These are phyloP conservation scores for Armadillidium nasatum DNA, from an alignment of 1,140 invertebrate species.

Conservation along the genomic window DNA sequence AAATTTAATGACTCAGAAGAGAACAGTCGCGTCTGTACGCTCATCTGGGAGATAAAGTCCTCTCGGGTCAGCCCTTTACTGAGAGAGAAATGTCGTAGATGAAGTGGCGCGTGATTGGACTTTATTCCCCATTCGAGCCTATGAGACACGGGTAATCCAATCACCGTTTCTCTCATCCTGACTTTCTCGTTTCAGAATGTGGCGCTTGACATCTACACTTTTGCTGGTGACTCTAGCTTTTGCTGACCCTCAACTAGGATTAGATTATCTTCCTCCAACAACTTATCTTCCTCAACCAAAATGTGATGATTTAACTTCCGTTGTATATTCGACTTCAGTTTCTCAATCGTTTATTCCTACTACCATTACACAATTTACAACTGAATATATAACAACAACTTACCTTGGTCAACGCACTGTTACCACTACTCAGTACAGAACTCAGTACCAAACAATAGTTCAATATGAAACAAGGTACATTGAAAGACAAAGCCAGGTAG, in stretches of 20 bases:
- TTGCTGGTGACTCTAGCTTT: not conserved
- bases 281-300: no score
- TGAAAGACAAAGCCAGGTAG: no score
- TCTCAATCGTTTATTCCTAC: no score
- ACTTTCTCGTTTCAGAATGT: constrained; percentile 9
- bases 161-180: not conserved
- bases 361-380: no score
- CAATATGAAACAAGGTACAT: no score
- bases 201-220: not conserved
- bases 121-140: not conserved
- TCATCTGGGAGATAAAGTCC: constrained; percentile 3
- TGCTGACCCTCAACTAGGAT: not conserved
- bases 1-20: no score
- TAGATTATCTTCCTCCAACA: not conserved
- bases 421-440: no score
- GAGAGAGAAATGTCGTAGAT: not conserved
- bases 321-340: no score
- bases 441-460: no score
- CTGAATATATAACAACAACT: no score
- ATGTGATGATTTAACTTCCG: no score
- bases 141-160: not conserved
- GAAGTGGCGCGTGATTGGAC: not conserved
- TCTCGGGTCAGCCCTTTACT: not conserved
- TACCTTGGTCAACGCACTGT: no score
- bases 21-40: not conserved